Conservation (phyloP, 2,888 invertebrate species). For the Coecobrya sp. region DNA sequence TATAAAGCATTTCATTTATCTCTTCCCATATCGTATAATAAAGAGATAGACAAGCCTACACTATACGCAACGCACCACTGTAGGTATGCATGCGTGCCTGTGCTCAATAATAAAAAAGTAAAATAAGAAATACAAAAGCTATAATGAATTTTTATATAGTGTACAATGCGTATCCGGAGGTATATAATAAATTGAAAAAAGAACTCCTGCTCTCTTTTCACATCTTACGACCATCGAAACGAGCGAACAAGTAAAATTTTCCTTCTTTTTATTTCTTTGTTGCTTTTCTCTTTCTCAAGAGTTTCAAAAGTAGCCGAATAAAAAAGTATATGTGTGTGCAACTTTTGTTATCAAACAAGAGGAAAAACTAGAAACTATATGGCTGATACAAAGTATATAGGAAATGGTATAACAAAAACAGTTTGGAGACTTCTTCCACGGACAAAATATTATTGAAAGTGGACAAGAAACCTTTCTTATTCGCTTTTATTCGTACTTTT, state of each 20-base stretch:
- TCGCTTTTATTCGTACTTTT: background rate
- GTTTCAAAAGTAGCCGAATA: slow-evolving; percentile 46
- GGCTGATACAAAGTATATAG: background rate
- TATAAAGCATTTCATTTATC: slow-evolving; percentile 58
- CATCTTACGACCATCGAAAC: slow-evolving; percentile 30
- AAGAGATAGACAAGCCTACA: background rate
- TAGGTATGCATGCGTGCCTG: background rate
- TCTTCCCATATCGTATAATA: slow-evolving; percentile 2
- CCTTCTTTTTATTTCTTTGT: slow-evolving; percentile 49
- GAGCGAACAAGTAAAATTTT: slow-evolving; percentile 26
- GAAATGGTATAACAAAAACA: background rate
- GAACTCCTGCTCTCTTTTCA: slow-evolving; percentile 1
- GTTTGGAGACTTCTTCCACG: slow-evolving; percentile 1
- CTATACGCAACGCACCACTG: background rate
- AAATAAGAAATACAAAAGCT: background rate
- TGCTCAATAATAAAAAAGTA: background rate
- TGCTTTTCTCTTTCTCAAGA: slow-evolving; percentile 3
- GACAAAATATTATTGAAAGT: slow-evolving; percentile 47
- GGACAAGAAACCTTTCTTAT: slow-evolving; percentile 22
- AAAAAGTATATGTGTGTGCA: slow-evolving; percentile 34
- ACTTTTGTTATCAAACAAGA: slow-evolving; percentile 38
- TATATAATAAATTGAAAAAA: background rate
- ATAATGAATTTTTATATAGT: slow-evolving; percentile 16
- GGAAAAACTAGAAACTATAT: too few species aligned
- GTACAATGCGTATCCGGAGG: background rate